Base-by-base conservation (phyloP, 2,113 vertebrate species). In the Anser cygnoides region DNA sequence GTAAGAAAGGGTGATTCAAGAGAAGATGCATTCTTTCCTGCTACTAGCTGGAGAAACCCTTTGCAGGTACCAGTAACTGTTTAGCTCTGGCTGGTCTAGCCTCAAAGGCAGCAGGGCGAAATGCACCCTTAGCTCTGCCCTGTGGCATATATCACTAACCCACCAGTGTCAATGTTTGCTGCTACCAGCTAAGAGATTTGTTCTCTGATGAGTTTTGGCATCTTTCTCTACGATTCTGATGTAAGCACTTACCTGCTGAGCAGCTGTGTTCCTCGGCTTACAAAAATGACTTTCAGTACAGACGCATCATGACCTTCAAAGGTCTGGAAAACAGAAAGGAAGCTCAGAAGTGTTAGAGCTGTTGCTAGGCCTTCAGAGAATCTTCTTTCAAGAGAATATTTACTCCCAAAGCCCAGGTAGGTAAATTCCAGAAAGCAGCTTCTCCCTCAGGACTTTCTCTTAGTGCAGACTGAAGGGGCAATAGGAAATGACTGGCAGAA, bases 251-350 rank as follows among this genome's bases (percentile, higher is more conserved):
- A 99, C 99, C 99, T 98, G 78, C 98, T 99, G 39, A 99, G 98
- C 87, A 99, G 97, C 82, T 99, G 99, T 13, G 99, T 98, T 35
- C 99, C 99, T 26, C 98, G 96, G 94, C 99, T 99, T 63, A 99
- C 98, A 37, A 99, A 99, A 92, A 99, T 94, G 33, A 99, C 97
- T 97, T 99, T 99, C 96, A 99, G 96, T n/a, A 99, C 99, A 0
- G 99, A 99, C 4, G 99, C 98, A 13, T 99, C 99, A 0, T 99
- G 99, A 8, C 99, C 99, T 95, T 99, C 99, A n/a, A 99, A 99
- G 2, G 99, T 99, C 99, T 99, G 94, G 8, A 65, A 80, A 33
- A 37, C 6, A 83, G 10, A 44, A 11, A 16, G 63, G 23, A 43
- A 54, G 29, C 4, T 39, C n/a, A 22, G 15, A 33, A 9, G 4